These are phyloP conservation scores for Microvelia longipes DNA, from an alignment of 1,140 invertebrate genomes.

Conservation along the genomic window DNA sequence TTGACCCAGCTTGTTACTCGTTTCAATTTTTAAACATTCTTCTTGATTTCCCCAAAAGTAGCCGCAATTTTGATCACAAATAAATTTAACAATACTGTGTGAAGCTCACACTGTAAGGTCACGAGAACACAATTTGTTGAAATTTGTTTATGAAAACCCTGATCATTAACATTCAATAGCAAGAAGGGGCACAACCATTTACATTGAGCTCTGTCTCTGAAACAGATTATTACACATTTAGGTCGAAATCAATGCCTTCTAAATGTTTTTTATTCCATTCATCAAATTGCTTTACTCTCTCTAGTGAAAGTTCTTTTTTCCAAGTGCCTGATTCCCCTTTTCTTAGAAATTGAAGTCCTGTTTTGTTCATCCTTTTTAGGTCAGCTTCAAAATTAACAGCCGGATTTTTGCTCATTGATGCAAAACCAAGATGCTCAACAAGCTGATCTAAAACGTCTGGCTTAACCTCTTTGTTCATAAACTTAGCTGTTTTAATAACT, in stretches of 20 bases:
- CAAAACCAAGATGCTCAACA: constrained; percentile 57
- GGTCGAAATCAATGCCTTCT: constrained; percentile 19
- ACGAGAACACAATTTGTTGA: no score
- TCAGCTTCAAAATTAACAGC: constrained; percentile 23
- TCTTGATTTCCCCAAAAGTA: no score
- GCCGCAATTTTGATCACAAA: no score
- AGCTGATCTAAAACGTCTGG: constrained; percentile 31
- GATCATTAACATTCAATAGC: no score
- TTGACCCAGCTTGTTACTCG: no score
- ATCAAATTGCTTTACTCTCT: constrained; percentile 37
- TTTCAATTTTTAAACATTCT: no score
- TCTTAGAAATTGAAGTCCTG: constrained; percentile 40
- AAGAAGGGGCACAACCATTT: no score
- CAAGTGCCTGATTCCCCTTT: constrained; percentile 31
- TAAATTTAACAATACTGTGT: no score
- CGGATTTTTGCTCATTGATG: constrained; percentile 35
- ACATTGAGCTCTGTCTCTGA: no score
- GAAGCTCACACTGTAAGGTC: no score
- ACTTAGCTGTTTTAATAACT: neutral
- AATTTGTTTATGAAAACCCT: no score
- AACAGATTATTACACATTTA: neutral
- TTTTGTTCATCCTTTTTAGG: constrained; percentile 28
- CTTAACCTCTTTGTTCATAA: neutral
- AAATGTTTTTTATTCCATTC: constrained; percentile 37
- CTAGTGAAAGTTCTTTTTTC: constrained; percentile 32